These are phyloP conservation scores for Pseudopleuronectes americanus DNA, from an alignment of 2,797 vertebrate species.

Conservation along the genomic window DNA sequence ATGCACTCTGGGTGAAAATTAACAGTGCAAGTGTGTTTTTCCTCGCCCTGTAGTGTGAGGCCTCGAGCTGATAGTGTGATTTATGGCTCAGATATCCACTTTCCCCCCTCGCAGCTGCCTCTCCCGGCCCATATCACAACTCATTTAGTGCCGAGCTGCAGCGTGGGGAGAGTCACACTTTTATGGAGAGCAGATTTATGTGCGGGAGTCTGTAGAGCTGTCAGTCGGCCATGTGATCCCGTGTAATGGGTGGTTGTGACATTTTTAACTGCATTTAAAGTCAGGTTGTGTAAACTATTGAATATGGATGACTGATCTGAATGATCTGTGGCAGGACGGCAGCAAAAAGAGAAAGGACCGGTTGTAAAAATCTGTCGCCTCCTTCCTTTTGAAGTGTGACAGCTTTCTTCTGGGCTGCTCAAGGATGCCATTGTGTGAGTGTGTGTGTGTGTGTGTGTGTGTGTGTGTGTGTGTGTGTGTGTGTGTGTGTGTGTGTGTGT, in stretches of 20 bases:
- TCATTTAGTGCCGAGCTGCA: slow-evolving; percentile 22
- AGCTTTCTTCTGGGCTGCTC: background rate
- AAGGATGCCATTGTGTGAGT: background rate
- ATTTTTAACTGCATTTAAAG: background rate
- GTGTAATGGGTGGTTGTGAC: background rate
- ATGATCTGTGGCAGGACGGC: slow-evolving; percentile 2
- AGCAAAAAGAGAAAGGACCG: slow-evolving; percentile 13
- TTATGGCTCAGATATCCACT: slow-evolving; percentile 48
- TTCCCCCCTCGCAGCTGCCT: slow-evolving; percentile 52
- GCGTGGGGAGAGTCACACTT: slow-evolving; percentile 15
- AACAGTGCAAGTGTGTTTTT: slow-evolving; percentile 35
- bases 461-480: background rate
- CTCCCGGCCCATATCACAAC: slow-evolving; percentile 27
- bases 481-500: background rate
- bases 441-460: background rate
- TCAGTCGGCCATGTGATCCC: slow-evolving; percentile 5
- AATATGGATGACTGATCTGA: background rate
- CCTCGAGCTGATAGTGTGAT: slow-evolving; percentile 47
- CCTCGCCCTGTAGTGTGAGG: slow-evolving; percentile 23
- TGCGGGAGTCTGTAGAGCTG: background rate
- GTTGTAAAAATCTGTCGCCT: slow-evolving; percentile 17
- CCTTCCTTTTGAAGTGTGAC: slow-evolving; percentile 7
- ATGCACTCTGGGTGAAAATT: slow-evolving; percentile 30
- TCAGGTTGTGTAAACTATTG: slow-evolving; percentile 2
- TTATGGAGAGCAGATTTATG: slow-evolving; percentile 8